Base-by-base conservation (phyloP, 2,797 vertebrate genomes). In the Gadopsis marmoratus region DNA sequence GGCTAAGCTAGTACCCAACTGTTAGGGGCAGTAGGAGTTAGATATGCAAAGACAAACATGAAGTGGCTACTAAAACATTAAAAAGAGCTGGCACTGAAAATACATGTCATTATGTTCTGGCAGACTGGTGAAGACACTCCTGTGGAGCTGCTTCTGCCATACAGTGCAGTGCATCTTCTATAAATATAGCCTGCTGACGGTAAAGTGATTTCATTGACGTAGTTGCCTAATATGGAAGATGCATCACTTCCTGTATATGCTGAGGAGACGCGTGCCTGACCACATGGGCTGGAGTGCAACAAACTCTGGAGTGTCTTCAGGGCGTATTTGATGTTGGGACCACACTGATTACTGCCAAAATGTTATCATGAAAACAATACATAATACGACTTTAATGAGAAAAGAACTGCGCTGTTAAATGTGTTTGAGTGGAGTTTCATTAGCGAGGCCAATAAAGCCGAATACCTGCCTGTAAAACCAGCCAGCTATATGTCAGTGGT, bases 201-300 rank as follows among this genome's bases (percentile, higher is more conserved):
- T 89, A 88, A 91, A 90, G 86, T 90, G 84, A 90, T 91, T 88
- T 92, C 88, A 91, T 84, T 92, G 91, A 92, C 85, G 89, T 88
- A 89, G 86, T 87, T 86, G 56, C 86, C 78, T 77, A 89, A 88
- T 82, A 86, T 82, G 89, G 84, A 59, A 81, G 85, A 92, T 86
- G 86, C 88, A 82, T 92, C 88, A 86, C 87, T 86, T 91, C 88
- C 89, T 29, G 65, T 63, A 55, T 80, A 74, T 50, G 79, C 81
- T 77, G 83, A 76, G 83, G 74, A 55, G 74, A 75, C 54, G 79
- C 81, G 76, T 7, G 72, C 21, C 65, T 26, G 19, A 73, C 67
- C 78, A 50, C 59, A 39, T 58, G 58, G 47, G 37, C 70, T 61
- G 50, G 58, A 77, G 79, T 65, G 67, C 54, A 83, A 72, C 74